Evolutionary conservation across 2,797 vertebrate species (phyloP), one percentile per base, ranked within the genome.

Genomic region (Oceanodroma leucorhoa): DNA sequence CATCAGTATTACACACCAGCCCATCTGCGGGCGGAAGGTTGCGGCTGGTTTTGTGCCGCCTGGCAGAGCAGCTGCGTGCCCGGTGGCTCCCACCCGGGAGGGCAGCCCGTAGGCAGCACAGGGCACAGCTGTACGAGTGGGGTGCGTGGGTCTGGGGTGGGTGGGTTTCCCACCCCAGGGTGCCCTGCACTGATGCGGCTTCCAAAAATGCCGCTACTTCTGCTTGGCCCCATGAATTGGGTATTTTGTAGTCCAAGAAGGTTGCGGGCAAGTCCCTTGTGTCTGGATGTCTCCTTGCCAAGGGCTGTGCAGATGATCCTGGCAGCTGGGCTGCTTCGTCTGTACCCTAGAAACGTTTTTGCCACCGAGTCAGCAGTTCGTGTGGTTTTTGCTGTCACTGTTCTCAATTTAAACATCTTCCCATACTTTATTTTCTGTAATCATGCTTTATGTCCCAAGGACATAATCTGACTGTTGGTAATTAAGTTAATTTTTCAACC

Each of bases 21-120:
- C 51, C 14, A 10, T 41, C 55, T 32, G 11, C 0, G 0, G 16
- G 18, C 18, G 43, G 43, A 45, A 14, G 27, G n/a, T 2, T 30
- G 64, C 15, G 48, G 41, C 21, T 69, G 51, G 11, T 30, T 65
- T 51, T 43, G 26, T 62, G 72, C 41, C 1, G 18, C 10, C 1
- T 62, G 79, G 23, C 76, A 34, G 36, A 67, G 30, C 64, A 38
- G 19, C 51, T 1, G 0, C 14, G 29, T 61, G 62, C 34, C 41
- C 0, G 0, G 32, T 38, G 70, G 9, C n/a, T 82, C 24, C 38
- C 2, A 9, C 2, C 61, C 1, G 0, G 1, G 6, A 7, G 32
- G 38, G 2, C 58, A 40, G 20, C 27, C 66, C 48, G 34, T 51
- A 45, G 67, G 8, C 21, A 53, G n/a, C 65, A 21, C 17, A 38